phyloP scores from a whole-genome alignment of 2,888 invertebrate genomes.

The Nasonovia ribisnigri region DNA sequence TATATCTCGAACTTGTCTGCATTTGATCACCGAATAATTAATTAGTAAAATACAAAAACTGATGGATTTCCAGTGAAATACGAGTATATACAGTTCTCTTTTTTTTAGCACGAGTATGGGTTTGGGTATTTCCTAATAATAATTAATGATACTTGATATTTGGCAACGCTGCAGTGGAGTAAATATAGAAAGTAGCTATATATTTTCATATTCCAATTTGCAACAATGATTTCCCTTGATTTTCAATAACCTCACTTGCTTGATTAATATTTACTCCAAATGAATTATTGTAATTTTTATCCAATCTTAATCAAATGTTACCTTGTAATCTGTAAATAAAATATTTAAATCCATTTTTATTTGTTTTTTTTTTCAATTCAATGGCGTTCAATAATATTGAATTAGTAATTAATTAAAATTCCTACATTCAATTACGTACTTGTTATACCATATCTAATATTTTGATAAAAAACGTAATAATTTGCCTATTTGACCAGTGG shows the following conservation, averaged over 20 bases:
- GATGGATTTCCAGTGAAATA: conserved; percentile 43
- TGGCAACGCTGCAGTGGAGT: not conserved
- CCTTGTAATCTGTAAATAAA: not conserved
- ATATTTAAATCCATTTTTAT: not conserved
- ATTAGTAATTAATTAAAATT: not conserved
- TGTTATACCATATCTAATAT: not conserved
- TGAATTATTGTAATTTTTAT: not conserved
- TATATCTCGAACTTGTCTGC: conserved; percentile 19
- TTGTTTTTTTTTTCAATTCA: not conserved
- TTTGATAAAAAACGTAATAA: not conserved
- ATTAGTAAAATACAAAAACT: conserved; percentile 49
- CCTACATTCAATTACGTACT: not conserved
- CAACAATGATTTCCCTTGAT: not conserved
- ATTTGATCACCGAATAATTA: conserved; percentile 50
- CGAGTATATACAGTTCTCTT: conserved; percentile 28
- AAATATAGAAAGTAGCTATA: not conserved
- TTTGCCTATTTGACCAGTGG: not conserved
- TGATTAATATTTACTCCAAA: not conserved
- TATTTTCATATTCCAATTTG: not conserved
- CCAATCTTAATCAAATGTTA: not conserved
- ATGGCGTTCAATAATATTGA: not conserved
- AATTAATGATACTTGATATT: conserved; percentile 53
- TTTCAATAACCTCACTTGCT: not conserved
- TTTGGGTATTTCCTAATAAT: conserved; percentile 16
- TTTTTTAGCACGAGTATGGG: not conserved